A percentile compares a stretch with the other conserved stretches of the same genome.
Conservation (phyloP, 2,888 invertebrate species). For the Margaritifera margaritifera region DNA sequence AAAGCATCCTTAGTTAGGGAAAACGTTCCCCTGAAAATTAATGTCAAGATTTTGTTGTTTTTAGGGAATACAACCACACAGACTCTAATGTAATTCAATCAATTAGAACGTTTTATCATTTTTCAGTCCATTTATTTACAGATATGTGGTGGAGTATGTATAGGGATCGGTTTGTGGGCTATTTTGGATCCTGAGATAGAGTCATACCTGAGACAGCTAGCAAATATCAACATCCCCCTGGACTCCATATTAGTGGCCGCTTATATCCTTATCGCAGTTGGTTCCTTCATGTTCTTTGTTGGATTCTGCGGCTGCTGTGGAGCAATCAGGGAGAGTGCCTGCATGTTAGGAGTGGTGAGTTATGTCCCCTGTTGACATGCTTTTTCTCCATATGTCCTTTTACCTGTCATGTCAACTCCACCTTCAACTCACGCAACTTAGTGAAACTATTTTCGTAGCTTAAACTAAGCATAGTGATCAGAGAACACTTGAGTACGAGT, state of each 20-base stretch:
- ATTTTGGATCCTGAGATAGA: constrained; percentile 75
- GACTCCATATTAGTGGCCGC: constrained; percentile 74
- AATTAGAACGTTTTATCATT: too few relatives aligned
- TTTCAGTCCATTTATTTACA: constrained; percentile 47
- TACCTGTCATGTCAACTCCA: too few relatives aligned
- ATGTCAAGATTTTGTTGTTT: too few relatives aligned
- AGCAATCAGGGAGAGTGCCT: constrained; percentile 75
- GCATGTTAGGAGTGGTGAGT: constrained; percentile 73
- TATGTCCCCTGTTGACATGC: background rate
- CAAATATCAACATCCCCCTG: constrained; percentile 72
- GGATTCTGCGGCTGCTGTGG: constrained; percentile 78
- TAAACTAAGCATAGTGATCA: too few relatives aligned
- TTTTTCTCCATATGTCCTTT: too few relatives aligned
- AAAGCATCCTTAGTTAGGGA: too few relatives aligned
- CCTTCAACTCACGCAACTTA: too few relatives aligned
- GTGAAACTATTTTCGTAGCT: too few relatives aligned
- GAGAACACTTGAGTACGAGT: too few relatives aligned
- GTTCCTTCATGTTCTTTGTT: constrained; percentile 75
- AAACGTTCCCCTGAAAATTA: too few relatives aligned
- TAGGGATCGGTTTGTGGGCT: constrained; percentile 76
- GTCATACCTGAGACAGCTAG: constrained; percentile 74
- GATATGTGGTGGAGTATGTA: constrained; percentile 75
- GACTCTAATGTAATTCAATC: too few relatives aligned
- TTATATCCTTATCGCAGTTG: constrained; percentile 75
- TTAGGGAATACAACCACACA: too few relatives aligned